Evolutionary conservation across 1,140 invertebrate species (phyloP).

Genomic region (Drosophila dunni): DNA sequence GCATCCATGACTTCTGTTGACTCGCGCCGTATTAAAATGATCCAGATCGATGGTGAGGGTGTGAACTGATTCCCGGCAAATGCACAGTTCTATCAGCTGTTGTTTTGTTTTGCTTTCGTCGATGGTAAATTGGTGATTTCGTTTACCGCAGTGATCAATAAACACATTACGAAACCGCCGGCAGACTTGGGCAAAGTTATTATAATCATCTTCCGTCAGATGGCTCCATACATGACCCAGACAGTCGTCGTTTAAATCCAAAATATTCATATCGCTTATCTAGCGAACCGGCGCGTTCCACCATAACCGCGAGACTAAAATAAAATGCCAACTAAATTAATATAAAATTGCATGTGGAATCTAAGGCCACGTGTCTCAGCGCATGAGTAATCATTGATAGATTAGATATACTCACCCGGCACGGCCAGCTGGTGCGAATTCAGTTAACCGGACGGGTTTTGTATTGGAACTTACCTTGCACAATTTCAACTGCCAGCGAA

Average conservation of each 20-base stretch:
- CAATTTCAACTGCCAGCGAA: slow-evolving; percentile 21
- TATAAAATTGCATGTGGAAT: slow-evolving; percentile 4
- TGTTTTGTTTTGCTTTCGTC: neutral
- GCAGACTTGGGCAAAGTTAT: slow-evolving; percentile 52
- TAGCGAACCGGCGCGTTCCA: neutral
- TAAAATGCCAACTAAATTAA: slow-evolving; percentile 12
- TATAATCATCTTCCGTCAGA: slow-evolving; percentile 34
- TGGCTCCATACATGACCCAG: slow-evolving; percentile 39
- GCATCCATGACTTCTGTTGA: slow-evolving; percentile 15
- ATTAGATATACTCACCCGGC: slow-evolving; percentile 35
- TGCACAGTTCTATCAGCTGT: slow-evolving; percentile 49
- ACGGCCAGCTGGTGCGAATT: neutral
- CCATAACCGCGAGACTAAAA: slow-evolving; percentile 11
- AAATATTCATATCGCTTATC: slow-evolving; percentile 46
- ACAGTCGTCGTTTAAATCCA: slow-evolving; percentile 55
- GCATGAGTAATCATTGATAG: slow-evolving; percentile 56
- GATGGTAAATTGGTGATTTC: slow-evolving; percentile 37
- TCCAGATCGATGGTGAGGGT: slow-evolving; percentile 47
- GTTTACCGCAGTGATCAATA: neutral
- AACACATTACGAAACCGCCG: slow-evolving; percentile 57
- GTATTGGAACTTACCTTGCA: slow-evolving; percentile 41
- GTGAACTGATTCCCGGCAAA: slow-evolving; percentile 48
- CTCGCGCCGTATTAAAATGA: slow-evolving; percentile 31
- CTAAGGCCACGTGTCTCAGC: slow-evolving; percentile 42
- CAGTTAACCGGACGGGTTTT: slow-evolving; percentile 39